Base-by-base conservation (phyloP, 1,140 invertebrate genomes). In the Danaus melanippus region DNA sequence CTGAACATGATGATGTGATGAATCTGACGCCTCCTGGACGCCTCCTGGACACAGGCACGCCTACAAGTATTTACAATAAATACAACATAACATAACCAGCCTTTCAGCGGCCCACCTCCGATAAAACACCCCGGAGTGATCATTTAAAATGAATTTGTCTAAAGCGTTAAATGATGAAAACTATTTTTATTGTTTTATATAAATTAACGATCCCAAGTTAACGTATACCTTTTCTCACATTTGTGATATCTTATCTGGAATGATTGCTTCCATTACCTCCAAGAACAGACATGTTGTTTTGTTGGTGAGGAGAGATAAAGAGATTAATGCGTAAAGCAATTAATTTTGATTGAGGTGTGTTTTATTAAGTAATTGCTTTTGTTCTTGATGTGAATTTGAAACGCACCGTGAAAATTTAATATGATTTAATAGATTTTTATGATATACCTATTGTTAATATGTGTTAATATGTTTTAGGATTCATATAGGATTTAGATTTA, bases 341-440 rank as follows among this genome's bases (percentile, higher is more conserved):
- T 79, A 79, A 76, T 76, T 78, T 79, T 82, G 77, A 84, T 86
- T 84, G 80, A 84, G 80, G 80, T 86, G 79, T 83, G 69, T 84
- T 86, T 86, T 83, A 86, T 86, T 84, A 84, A 86, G 76, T 86
- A 83, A 86, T 86, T 84, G 81, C 79, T 82, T 86, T 84, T 84
- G 81, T 84, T 81, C 74, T 69, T 69, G 67, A 71, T 75, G 74
- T 73, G 63, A 57, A 76, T 79, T 78, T 63, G 70, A 66, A 70
- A 79, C 72, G 74, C 76, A 71, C 60, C 68, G 73, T 79, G 74
- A 73, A 67, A 46, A 67, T 46, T 49, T 58, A 49, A 53, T 45
- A 62, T 58, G 56, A 32, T 32, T 32, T 32, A 32, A 32, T 32
- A 32, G 21, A 32, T 32, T 32, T 32, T 4, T 32, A 32, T 32